phyloP scores from a whole-genome alignment of 2,888 invertebrate genomes.

The Cosmia trapezina region DNA sequence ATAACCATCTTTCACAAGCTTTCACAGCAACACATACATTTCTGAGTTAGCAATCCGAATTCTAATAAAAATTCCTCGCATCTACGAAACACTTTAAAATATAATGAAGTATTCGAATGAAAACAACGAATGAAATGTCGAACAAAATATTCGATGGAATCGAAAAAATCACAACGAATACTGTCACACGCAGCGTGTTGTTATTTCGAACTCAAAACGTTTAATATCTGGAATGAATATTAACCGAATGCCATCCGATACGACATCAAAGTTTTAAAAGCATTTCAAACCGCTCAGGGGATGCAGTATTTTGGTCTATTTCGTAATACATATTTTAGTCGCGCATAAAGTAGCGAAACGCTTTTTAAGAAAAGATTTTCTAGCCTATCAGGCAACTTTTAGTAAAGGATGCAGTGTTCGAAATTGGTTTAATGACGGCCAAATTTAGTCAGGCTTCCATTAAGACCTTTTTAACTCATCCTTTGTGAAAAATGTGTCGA shows the following conservation, averaged over 20 bases:
- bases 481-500: conserved; percentile 21
- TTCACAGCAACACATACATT: not conserved
- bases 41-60: conserved; percentile 22
- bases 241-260: conserved; percentile 60
- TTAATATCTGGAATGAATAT: conserved; percentile 73
- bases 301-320: conserved; percentile 27
- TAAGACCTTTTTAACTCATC: conserved; percentile 19
- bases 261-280: conserved; percentile 68
- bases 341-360: not conserved
- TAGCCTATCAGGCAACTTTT: conserved; percentile 2
- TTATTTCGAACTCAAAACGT: conserved; percentile 69
- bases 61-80: conserved; percentile 23
- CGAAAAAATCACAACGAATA: conserved; percentile 52
- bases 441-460: conserved; percentile 29
- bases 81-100: conserved; percentile 38
- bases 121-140: conserved; percentile 51
- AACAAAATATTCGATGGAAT: conserved; percentile 53
- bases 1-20: not conserved
- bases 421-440: conserved; percentile 22
- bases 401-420: conserved; percentile 5
- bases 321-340: conserved; percentile 8
- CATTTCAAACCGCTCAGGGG: conserved; percentile 66
- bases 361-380: not conserved
- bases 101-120: conserved; percentile 44
- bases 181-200: conserved; percentile 52